Percentiles rank a stretch among this genome's conserved stretches.
Evolutionary conservation across 2,888 invertebrate genomes (phyloP).

Genomic region (Chrysodeixis includens): DNA sequence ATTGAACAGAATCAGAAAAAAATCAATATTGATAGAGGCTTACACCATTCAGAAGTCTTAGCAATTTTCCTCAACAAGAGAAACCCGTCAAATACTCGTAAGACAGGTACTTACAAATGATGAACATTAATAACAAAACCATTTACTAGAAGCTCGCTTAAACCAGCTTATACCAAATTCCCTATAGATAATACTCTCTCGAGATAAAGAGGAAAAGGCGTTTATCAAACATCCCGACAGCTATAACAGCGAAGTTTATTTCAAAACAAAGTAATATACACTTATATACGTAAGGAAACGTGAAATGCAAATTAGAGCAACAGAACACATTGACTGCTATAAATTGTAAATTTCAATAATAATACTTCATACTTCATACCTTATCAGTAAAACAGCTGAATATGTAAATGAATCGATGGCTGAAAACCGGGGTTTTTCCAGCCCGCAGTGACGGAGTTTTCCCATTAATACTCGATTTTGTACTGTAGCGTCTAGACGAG

Average conservation of each 20-base stretch:
- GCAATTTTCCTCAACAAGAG: not conserved
- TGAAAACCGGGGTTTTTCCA: constrained; percentile 6
- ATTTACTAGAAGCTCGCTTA: not conserved
- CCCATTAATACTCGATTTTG: not conserved
- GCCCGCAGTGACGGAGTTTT: not conserved
- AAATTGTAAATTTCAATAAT: constrained; percentile 1
- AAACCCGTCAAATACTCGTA: not conserved
- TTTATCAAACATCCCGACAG: not conserved
- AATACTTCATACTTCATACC: constrained; percentile 2
- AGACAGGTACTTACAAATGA: not conserved
- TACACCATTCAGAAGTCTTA: no score
- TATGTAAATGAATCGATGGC: constrained; percentile 9
- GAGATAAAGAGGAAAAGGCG: not conserved
- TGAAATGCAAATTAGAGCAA: constrained; percentile 2
- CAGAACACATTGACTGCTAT: not conserved
- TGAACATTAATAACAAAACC: not conserved
- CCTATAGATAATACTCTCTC: not conserved
- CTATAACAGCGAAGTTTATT: not conserved
- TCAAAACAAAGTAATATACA: not conserved
- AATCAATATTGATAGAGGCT: no score
- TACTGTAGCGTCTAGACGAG: constrained; percentile 4
- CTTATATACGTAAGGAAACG: not conserved
- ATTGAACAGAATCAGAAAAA: no score
- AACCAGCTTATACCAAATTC: not conserved
- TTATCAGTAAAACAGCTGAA: not conserved